phyloP scores from a whole-genome alignment of 2,888 invertebrate species.

The Bruchidius siliquastri region DNA sequence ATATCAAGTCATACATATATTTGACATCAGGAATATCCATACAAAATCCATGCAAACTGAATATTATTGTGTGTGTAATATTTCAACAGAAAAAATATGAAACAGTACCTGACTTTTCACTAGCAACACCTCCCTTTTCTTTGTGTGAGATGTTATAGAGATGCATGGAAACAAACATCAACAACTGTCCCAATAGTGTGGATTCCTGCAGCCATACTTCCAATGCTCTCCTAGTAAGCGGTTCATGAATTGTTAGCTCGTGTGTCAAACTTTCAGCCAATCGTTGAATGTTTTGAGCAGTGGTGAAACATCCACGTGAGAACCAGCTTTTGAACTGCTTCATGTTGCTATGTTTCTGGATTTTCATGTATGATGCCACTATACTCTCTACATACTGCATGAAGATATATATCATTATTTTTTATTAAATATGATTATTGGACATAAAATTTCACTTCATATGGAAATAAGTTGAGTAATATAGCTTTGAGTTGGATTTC shows the following conservation, averaged over 20 bases:
- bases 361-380: slow-evolving; percentile 69
- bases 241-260: slow-evolving; percentile 46
- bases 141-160: slow-evolving; percentile 53
- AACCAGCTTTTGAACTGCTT: slow-evolving; percentile 57
- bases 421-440: no score
- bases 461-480: no score
- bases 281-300: slow-evolving; percentile 54
- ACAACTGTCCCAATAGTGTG: slow-evolving; percentile 48
- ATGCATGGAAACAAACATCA: slow-evolving; percentile 53
- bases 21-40: no score
- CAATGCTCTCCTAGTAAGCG: slow-evolving; percentile 43
- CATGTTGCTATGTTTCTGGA: slow-evolving; percentile 56
- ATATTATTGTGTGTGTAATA: no score
- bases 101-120: slow-evolving; percentile 20
- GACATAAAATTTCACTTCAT: no score
- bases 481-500: no score
- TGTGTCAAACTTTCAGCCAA: slow-evolving; percentile 56
- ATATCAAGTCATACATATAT: slow-evolving; percentile 1
- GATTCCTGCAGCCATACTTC: slow-evolving; percentile 51
- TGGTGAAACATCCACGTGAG: slow-evolving; percentile 55
- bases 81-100: neutral
- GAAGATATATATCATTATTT: neutral
- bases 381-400: slow-evolving; percentile 69
- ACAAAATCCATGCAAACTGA: no score
- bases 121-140: slow-evolving; percentile 36